Evolutionary conservation across 92 coral and sea anemone species (phyloP).

Genomic region (Parazoanthus swiftii): DNA sequence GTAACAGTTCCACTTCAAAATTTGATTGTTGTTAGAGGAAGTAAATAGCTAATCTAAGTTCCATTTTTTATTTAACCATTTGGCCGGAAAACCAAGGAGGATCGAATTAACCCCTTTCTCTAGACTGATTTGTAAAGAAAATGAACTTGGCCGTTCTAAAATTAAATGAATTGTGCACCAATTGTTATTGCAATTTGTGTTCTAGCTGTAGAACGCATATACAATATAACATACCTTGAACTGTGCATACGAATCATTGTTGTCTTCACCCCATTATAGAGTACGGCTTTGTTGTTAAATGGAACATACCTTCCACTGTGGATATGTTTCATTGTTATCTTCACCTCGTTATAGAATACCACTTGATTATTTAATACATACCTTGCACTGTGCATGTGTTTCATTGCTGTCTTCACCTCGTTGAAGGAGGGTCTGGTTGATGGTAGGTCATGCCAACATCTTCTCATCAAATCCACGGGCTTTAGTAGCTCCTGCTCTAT

Average conservation of each 20-base stretch:
- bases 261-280: slow-evolving; percentile 69
- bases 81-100: too few relatives aligned
- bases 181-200: too few relatives aligned
- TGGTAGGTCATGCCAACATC: slow-evolving; percentile 79
- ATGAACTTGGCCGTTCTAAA: too few relatives aligned
- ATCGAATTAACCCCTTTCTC: too few relatives aligned
- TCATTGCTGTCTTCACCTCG: slow-evolving; percentile 66
- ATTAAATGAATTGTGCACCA: too few relatives aligned
- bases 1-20: too few relatives aligned
- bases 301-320: slow-evolving; percentile 59
- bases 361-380: slow-evolving; percentile 6
- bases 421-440: slow-evolving; percentile 76
- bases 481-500: slow-evolving; percentile 49
- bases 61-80: too few relatives aligned
- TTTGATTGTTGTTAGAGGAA: too few relatives aligned
- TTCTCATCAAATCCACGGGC: slow-evolving; percentile 65
- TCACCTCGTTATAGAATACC: slow-evolving; percentile 64
- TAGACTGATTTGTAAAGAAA: too few relatives aligned
- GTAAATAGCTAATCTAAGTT: too few relatives aligned
- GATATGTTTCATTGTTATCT: slow-evolving; percentile 50
- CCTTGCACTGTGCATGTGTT: slow-evolving; percentile 60
- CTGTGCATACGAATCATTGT: slow-evolving; percentile 47
- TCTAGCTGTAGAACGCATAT: too few relatives aligned
- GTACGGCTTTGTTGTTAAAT: too few relatives aligned
- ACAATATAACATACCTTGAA: slow-evolving; percentile 54